A percentile compares a stretch with the other conserved stretches of the same genome.
phyloP scores from a whole-genome alignment of 1,140 invertebrate genomes.

The Cryptotermes secundus region DNA sequence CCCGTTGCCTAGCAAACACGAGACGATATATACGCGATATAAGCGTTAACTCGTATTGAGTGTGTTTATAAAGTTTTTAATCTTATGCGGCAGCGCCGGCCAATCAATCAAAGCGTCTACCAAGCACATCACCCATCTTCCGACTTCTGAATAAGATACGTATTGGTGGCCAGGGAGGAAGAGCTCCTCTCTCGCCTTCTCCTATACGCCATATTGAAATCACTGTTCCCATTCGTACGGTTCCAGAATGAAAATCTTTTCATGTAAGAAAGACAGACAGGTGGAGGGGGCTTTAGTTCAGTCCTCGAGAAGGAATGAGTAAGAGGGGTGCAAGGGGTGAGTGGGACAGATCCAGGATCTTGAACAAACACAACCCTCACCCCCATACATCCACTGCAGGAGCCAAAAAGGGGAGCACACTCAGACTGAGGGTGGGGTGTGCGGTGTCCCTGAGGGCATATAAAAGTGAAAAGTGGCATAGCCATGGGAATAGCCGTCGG shows the following conservation, averaged over 20 bases:
- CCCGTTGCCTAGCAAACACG: no score
- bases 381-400: background rate
- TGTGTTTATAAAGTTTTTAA: no score
- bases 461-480: conserved; percentile 40
- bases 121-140: background rate
- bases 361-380: conserved; percentile 27
- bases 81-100: no score
- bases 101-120: background rate
- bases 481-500: conserved; percentile 23
- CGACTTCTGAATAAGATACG: background rate
- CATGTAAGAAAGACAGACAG: background rate
- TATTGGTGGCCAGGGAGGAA: background rate
- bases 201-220: conserved; percentile 26
- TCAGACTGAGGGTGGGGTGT: background rate
- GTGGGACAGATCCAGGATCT: conserved; percentile 4
- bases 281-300: conserved; percentile 14
- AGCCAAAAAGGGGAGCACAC: background rate
- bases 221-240: conserved; percentile 32
- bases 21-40: no score
- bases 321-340: background rate
- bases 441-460: conserved; percentile 37
- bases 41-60: no score
- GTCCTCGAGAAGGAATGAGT: background rate
- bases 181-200: background rate
- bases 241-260: conserved; percentile 21